Evolutionary conservation across 2,797 vertebrate species (phyloP).

Genomic region (Lophotriccus pileatus): DNA sequence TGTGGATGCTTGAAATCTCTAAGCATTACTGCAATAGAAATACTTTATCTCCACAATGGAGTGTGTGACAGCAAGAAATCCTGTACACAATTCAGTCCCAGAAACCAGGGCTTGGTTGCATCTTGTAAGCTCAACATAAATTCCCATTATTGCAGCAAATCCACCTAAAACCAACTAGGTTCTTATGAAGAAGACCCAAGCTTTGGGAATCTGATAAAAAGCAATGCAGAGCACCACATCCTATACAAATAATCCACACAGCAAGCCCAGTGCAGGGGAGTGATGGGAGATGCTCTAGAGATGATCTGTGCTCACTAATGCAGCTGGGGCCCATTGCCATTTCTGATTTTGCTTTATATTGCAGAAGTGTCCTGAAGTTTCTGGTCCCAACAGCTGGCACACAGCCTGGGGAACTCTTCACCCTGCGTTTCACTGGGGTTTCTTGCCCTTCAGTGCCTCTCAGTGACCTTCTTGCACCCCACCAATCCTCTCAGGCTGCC

Average conservation of each 20-base stretch:
- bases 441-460: neutral
- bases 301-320: rapidly evolving
- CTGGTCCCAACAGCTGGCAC: neutral
- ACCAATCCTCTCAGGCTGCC: neutral
- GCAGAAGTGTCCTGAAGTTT: neutral
- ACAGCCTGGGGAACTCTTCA: neutral
- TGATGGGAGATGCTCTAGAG: neutral
- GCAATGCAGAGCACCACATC: neutral
- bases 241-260: neutral
- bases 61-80: neutral
- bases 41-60: neutral
- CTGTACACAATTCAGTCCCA: neutral
- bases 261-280: neutral
- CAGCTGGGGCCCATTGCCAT: neutral
- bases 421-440: neutral
- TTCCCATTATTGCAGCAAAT: neutral
- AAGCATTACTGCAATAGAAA: neutral
- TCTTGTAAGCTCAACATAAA: neutral
- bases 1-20: neutral
- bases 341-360: neutral
- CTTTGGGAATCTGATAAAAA: neutral
- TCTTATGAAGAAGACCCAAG: neutral
- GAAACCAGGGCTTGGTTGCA: neutral
- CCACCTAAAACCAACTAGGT: neutral
- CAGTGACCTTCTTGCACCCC: neutral